Evolutionary conservation across 2,888 invertebrate genomes (phyloP).

Genomic region (Pteria penguin): DNA sequence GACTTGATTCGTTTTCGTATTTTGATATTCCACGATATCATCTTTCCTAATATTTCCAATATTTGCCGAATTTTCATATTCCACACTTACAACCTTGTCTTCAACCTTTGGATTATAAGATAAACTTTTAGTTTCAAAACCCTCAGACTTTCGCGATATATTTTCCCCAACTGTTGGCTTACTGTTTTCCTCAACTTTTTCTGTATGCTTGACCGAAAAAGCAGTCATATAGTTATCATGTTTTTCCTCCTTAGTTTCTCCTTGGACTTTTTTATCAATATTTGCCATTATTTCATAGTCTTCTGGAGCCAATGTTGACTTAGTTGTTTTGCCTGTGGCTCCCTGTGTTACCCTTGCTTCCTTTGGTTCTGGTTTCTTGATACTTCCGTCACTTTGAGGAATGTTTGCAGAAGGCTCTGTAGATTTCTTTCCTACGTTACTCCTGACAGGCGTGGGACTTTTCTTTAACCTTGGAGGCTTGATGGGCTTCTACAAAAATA

Average conservation of each 20-base stretch:
- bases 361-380: not conserved
- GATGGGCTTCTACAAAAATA: too few relatives aligned
- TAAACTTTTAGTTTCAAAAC: not conserved
- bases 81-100: not conserved
- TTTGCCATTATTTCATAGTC: slow-evolving; percentile 38
- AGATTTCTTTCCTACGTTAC: not conserved
- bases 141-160: not conserved
- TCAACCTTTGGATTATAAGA: not conserved
- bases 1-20: too few relatives aligned
- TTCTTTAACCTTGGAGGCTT: slow-evolving; percentile 66
- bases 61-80: not conserved
- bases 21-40: not conserved
- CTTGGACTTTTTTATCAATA: not conserved
- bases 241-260: not conserved
- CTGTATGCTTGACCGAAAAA: not conserved
- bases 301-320: too few relatives aligned
- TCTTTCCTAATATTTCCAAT: not conserved
- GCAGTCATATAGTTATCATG: not conserved
- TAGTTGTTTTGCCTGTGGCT: too few relatives aligned
- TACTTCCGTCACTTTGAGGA: not conserved
- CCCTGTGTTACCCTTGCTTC: not conserved
- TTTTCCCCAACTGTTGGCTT: not conserved
- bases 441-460: slow-evolving; percentile 28
- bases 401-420: not conserved
- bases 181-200: not conserved